phyloP scores from a whole-genome alignment of 2,797 vertebrate genomes.

The Garrulus glandarius region DNA sequence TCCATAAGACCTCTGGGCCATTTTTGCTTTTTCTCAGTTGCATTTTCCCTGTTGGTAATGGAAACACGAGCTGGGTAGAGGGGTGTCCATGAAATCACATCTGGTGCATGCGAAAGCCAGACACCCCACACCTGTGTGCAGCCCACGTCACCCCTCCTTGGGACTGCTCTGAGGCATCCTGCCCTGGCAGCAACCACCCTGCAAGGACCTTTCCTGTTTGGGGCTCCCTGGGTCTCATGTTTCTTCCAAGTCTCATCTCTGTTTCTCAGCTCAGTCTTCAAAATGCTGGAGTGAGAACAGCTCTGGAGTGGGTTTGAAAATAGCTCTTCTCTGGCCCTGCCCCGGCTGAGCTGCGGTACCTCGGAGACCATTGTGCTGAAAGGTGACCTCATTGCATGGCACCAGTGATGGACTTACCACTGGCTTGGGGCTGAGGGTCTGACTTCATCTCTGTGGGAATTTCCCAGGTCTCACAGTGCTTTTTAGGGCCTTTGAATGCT shows the following conservation, averaged over 20 bases:
- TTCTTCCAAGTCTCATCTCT: neutral
- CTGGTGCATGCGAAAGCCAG: slow-evolving; percentile 11
- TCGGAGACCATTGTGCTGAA: fast-evolving
- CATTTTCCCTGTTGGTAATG: neutral
- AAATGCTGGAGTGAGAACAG: neutral
- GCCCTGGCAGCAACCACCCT: neutral
- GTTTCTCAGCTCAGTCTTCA: neutral
- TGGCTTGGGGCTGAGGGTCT: neutral
- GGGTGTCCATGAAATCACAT: neutral
- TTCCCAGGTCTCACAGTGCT: neutral
- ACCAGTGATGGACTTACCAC: neutral
- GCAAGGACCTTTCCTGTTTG: neutral
- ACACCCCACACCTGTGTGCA: neutral
- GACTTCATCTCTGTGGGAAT: slow-evolving; percentile 9
- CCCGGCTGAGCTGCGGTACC: neutral
- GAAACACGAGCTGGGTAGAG: neutral
- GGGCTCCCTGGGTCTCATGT: neutral
- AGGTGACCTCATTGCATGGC: slow-evolving; percentile 14
- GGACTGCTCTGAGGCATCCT: neutral
- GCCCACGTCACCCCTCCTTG: fast-evolving
- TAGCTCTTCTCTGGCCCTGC: neutral
- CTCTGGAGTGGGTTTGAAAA: neutral
- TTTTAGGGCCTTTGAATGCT: neutral
- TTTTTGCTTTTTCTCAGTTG: slow-evolving; percentile 23
- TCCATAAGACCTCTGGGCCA: neutral